A percentile compares a stretch with the other conserved stretches of the same genome.
phyloP scores from a whole-genome alignment of 2,888 invertebrate genomes.

The Napeogenes sylphis region DNA sequence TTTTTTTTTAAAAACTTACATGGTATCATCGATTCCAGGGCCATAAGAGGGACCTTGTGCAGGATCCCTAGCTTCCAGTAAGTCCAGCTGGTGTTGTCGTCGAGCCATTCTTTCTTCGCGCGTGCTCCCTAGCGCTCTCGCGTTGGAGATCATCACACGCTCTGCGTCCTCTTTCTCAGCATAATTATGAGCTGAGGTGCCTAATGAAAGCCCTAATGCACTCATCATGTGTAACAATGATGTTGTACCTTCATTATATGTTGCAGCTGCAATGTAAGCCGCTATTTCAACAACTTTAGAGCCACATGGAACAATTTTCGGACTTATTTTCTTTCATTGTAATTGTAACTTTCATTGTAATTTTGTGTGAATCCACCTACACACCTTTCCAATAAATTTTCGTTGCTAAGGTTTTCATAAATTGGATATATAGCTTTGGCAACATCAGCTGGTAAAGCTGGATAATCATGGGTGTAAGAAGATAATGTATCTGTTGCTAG shows the following conservation, averaged over 20 bases:
- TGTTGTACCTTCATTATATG: slow-evolving; percentile 10
- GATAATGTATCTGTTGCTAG: not conserved
- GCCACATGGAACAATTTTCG: slow-evolving; percentile 13
- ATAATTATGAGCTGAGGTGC: slow-evolving; percentile 6
- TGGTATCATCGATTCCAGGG: slow-evolving; percentile 14
- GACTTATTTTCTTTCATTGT: slow-evolving; percentile 10
- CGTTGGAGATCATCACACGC: slow-evolving; percentile 14
- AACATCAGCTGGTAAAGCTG: slow-evolving; percentile 12
- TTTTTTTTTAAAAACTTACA: slow-evolving; percentile 22
- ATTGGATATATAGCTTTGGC: slow-evolving; percentile 13
- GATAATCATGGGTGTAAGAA: slow-evolving; percentile 6
- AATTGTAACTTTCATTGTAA: slow-evolving; percentile 11
- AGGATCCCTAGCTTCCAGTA: slow-evolving; percentile 15
- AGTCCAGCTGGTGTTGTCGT: slow-evolving; percentile 18
- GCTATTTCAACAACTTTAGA: slow-evolving; percentile 13
- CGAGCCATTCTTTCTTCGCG: slow-evolving; percentile 22
- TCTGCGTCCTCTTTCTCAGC: slow-evolving; percentile 20
- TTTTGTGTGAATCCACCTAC: slow-evolving; percentile 11
- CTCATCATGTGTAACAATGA: slow-evolving; percentile 8
- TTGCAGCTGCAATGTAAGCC: slow-evolving; percentile 10
- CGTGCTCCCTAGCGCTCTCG: slow-evolving; percentile 16
- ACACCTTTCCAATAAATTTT: slow-evolving; percentile 11
- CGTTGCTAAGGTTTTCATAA: slow-evolving; percentile 12
- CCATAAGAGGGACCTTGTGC: slow-evolving; percentile 18
- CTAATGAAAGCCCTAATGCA: slow-evolving; percentile 8